Base-by-base conservation (phyloP, 2,797 vertebrate genomes). In the Anomalospiza imberbis region DNA sequence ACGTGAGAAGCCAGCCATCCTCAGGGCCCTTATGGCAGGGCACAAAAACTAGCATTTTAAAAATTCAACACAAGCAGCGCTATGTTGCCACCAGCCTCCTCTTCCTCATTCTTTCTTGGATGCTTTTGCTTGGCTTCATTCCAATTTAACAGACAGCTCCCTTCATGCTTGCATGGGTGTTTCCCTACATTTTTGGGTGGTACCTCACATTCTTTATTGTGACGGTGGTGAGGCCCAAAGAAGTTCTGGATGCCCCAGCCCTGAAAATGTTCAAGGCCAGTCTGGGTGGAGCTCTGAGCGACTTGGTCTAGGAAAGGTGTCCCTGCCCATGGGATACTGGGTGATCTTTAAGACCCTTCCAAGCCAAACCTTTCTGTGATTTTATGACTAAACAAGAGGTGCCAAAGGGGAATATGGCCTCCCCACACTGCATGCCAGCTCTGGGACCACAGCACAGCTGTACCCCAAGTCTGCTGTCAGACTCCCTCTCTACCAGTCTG, bases 391-490 rank as follows among this genome's bases (percentile, higher is more conserved):
- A 85, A 89, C 70, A 77, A 54, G 79, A 48, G 81, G 79, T 71
- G 63, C 70, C 85, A 66, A 89, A 91, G 54, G 81, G 87, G 47
- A 91, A 38, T 79, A 85, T 34, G 13, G 8, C 28, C n/a, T 34
- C 18, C 24, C 29, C 13, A 24, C 26, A 21, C 24, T n/a, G 71
- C 28, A 34, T 7, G 45, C 15, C 31, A 25, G 19, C 14, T 10
- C 45, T 40, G 45, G 38, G 24, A 40, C n/a, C 1, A 2, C 50
- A 38, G 50, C 24, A 3, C 10, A 11, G n/a, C 24, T 5, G 4
- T 8, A 86, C 51, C 75, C 85, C 66, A 15, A 62, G 87, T 93
- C 94, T 93, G 95, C 90, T 94, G n/a, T n/a, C n/a, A n/a, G n/a
- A n/a, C n/a, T n/a, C n/a, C n/a, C 91, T 93, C 91, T 78, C 38